phyloP scores from a whole-genome alignment of 1,140 invertebrate species.

The Nasonia giraulti region DNA sequence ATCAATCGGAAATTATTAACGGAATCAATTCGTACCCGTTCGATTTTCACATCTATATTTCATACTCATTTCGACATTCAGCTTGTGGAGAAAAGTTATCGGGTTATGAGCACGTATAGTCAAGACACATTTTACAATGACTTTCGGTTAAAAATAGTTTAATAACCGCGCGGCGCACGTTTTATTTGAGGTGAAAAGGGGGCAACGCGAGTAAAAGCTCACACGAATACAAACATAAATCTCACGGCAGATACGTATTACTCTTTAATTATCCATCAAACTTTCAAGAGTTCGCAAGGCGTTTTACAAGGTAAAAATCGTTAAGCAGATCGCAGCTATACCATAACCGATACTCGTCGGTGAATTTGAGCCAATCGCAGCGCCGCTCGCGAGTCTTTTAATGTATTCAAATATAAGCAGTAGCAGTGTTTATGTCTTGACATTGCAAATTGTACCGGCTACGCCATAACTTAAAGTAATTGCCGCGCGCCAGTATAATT shows the following conservation, averaged over 20 bases:
- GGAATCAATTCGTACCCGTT: too few species aligned
- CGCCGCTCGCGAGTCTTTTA: conserved; percentile 66
- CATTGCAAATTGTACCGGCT: conserved; percentile 75
- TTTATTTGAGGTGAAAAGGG: conserved; percentile 7
- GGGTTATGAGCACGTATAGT: neutral
- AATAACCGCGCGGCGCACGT: conserved; percentile 26
- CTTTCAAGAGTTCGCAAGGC: too few species aligned
- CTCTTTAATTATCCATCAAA: conserved; percentile 53
- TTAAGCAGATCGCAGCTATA: conserved; percentile 67
- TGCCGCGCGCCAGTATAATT: conserved; percentile 73
- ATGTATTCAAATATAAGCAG: conserved; percentile 76
- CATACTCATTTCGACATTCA: too few species aligned
- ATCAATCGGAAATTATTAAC: too few species aligned
- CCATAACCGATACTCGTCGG: conserved; percentile 56
- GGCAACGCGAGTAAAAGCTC: conserved; percentile 24
- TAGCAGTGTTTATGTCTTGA: conserved; percentile 76
- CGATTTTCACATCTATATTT: too few species aligned
- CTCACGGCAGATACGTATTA: conserved; percentile 50
- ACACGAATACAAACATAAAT: conserved; percentile 46
- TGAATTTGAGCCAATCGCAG: conserved; percentile 49
- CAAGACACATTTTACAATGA: conserved; percentile 17
- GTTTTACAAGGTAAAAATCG: conserved; percentile 70
- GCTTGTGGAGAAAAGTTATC: neutral
- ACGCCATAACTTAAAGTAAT: conserved; percentile 75
- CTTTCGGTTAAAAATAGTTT: neutral